Conservation (phyloP, 2,113 vertebrate species). For the Egretta garzetta region DNA sequence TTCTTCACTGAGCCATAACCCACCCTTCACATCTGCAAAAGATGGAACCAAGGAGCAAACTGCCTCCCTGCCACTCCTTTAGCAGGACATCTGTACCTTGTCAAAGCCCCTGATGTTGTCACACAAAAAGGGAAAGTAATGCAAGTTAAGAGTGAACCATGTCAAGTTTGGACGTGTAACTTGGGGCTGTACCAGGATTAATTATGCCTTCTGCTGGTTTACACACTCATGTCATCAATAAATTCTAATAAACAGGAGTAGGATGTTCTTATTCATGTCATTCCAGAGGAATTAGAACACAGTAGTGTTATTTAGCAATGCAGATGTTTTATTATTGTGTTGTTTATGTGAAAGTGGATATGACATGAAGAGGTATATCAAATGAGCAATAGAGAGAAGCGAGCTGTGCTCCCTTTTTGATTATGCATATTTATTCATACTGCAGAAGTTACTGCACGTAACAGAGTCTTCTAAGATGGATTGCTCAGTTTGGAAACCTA, state of each 20-base stretch:
- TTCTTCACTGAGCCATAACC: not conserved
- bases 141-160: conserved; percentile 63
- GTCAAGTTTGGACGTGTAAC: conserved; percentile 66
- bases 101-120: not conserved
- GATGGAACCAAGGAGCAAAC: not conserved
- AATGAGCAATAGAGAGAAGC: conserved; percentile 65
- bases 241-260: conserved; percentile 77
- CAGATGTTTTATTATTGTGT: conserved; percentile 76
- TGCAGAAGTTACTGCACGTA: conserved; percentile 51
- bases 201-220: conserved; percentile 74
- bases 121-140: not conserved
- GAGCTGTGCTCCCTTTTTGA: conserved; percentile 66
- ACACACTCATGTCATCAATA: conserved; percentile 69
- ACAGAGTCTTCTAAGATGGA: conserved; percentile 65
- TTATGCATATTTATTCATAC: conserved; percentile 78
- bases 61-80: not conserved
- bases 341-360: conserved; percentile 75
- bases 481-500: conserved; percentile 60
- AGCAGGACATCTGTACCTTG: conserved; percentile 43
- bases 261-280: conserved; percentile 74
- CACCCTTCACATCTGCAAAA: not conserved
- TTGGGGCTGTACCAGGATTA: conserved; percentile 71
- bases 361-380: conserved; percentile 73
- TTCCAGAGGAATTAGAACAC: conserved; percentile 77
- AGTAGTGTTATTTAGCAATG: conserved; percentile 76